Percentiles rank a stretch among this genome's conserved stretches.
These are phyloP conservation scores for Lasiurus borealis DNA, from an alignment of 2,113 vertebrate species.

Conservation along the genomic window DNA sequence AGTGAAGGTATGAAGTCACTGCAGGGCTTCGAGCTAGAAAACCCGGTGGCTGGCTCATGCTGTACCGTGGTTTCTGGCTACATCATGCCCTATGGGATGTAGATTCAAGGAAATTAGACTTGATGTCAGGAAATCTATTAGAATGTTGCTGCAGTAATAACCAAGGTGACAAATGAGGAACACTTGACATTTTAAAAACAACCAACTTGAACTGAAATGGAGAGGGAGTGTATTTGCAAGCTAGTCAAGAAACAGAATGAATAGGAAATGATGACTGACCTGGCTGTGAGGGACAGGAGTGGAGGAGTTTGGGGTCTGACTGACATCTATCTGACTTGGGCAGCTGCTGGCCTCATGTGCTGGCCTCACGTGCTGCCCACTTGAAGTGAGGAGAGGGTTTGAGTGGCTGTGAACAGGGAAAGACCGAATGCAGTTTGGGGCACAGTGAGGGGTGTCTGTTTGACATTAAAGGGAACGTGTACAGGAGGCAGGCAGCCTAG, in stretches of 20 bases:
- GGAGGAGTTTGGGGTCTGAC: too few species aligned
- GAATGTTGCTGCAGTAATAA: neutral
- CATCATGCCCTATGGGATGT: fast-evolving
- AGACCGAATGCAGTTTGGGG: neutral
- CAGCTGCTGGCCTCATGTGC: neutral
- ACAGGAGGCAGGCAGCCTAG: neutral
- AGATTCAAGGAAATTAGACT: neutral
- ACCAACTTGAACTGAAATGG: neutral
- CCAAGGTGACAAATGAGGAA: neutral
- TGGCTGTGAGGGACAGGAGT: neutral
- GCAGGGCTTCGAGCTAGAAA: neutral
- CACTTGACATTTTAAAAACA: neutral
- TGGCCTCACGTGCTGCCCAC: neutral
- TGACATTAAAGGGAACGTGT: neutral
- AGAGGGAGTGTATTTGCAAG: neutral
- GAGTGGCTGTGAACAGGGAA: neutral
- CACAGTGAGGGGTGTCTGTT: neutral
- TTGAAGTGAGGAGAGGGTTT: neutral
- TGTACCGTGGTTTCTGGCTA: neutral
- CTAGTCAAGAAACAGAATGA: neutral
- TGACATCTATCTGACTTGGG: neutral
- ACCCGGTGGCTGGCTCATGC: fast-evolving
- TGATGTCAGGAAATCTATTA: neutral
- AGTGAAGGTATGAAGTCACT: neutral
- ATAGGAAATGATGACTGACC: neutral